phyloP scores from a whole-genome alignment of 2,797 vertebrate species.

The Pteropus rufus region DNA sequence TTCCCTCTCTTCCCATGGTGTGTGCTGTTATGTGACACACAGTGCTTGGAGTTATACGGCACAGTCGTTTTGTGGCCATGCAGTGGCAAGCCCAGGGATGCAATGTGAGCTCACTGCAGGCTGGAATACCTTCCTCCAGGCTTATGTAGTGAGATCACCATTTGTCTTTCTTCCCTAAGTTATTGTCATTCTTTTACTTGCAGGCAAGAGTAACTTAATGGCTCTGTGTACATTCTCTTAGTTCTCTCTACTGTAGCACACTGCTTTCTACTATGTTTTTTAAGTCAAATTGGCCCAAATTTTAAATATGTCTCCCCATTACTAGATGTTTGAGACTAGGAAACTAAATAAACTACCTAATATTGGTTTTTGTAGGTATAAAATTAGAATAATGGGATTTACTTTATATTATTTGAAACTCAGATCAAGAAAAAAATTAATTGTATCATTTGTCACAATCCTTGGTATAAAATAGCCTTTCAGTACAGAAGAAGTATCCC shows the following conservation, averaged over 20 bases:
- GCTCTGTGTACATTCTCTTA: not conserved
- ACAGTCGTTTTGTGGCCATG: not conserved
- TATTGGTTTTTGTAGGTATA: not conserved
- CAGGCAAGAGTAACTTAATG: not conserved
- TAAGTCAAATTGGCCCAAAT: not conserved
- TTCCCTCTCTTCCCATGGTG: not conserved
- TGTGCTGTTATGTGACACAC: not conserved
- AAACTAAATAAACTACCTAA: not conserved
- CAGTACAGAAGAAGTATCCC: not conserved
- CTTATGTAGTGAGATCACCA: not conserved
- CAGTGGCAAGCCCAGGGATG: not conserved
- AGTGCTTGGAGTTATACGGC: not conserved
- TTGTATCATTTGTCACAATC: not conserved
- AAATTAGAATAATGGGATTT: not conserved
- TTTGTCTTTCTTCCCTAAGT: not conserved
- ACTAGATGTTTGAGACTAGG: not conserved
- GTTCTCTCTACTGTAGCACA: not conserved
- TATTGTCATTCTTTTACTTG: not conserved
- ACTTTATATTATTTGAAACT: not conserved
- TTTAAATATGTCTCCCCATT: not conserved
- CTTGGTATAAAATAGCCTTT: not conserved
- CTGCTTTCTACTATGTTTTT: not conserved
- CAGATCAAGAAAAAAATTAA: not conserved
- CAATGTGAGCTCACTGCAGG: not conserved
- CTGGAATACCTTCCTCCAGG: not conserved